Conservation (phyloP, 2,888 invertebrate species). For the Mylabris sibirica region DNA sequence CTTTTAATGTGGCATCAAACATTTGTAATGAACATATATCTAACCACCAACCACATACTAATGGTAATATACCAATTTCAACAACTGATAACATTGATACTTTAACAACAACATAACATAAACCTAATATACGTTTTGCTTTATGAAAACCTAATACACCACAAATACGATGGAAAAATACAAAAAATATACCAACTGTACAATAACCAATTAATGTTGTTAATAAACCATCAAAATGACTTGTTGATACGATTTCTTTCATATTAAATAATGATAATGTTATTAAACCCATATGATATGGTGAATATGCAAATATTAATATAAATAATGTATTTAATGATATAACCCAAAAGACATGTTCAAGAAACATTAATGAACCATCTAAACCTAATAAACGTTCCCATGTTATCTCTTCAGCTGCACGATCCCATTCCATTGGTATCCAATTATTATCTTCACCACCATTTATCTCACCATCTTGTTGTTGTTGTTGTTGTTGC, state of each 20-base stretch:
- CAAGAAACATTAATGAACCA: constrained; percentile 95
- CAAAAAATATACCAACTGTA: constrained; percentile 82
- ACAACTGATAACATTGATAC: constrained; percentile 95
- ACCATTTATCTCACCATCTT: constrained; percentile 65
- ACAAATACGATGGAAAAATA: constrained; percentile 84
- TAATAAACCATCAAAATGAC: constrained; percentile 91
- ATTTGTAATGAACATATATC: constrained; percentile 95
- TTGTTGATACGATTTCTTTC: constrained; percentile 72
- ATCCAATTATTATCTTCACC: constrained; percentile 93
- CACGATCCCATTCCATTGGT: constrained; percentile 98
- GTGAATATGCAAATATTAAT: constrained; percentile 95
- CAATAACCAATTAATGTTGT: constrained; percentile 95
- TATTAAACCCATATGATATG: constrained; percentile 92
- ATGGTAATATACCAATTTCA: constrained; percentile 95
- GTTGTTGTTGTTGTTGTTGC: constrained; percentile 38
- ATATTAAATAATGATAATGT: constrained; percentile 78
- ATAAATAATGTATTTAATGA: constrained; percentile 97
- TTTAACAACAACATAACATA: constrained; percentile 90
- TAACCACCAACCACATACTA: constrained; percentile 99
- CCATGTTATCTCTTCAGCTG: constrained; percentile 98
- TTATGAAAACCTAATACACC: constrained; percentile 80
- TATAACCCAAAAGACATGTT: constrained; percentile 99
- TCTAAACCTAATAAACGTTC: constrained; percentile 94
- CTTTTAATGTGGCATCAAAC: constrained; percentile 88
- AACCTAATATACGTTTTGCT: constrained; percentile 85